phyloP scores from a whole-genome alignment of 2,113 vertebrate species.

The Bubo blakistoni region DNA sequence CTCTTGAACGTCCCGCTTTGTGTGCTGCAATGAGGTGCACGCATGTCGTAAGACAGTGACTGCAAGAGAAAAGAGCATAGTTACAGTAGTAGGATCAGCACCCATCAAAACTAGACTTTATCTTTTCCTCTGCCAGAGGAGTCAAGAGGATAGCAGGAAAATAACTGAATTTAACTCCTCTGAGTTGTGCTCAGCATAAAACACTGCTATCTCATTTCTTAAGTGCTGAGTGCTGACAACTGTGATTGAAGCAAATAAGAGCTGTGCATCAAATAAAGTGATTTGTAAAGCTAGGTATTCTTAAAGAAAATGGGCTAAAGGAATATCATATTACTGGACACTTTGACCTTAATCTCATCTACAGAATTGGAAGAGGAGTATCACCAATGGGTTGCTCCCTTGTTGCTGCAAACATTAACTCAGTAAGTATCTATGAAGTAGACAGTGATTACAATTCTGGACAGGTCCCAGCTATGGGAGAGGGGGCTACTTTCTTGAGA shows the following conservation, averaged over 20 bases:
- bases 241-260: background rate
- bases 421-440: background rate
- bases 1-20: background rate
- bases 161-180: background rate
- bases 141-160: background rate
- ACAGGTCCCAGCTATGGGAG: background rate
- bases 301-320: background rate
- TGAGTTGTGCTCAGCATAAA: background rate
- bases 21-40: background rate
- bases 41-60: background rate
- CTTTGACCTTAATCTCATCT: background rate
- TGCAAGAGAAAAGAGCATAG: background rate
- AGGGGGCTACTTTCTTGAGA: background rate
- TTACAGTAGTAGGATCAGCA: background rate
- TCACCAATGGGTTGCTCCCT: background rate
- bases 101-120: background rate
- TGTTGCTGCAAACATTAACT: background rate
- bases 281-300: background rate
- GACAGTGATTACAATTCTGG: background rate
- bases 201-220: background rate
- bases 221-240: background rate
- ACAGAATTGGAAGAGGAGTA: background rate
- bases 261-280: background rate
- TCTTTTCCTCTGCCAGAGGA: background rate
- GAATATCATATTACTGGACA: background rate